Percentiles rank a stretch among this genome's conserved stretches.
Evolutionary conservation across 1,140 invertebrate species (phyloP).

Genomic region (Colletes latitarsis): DNA sequence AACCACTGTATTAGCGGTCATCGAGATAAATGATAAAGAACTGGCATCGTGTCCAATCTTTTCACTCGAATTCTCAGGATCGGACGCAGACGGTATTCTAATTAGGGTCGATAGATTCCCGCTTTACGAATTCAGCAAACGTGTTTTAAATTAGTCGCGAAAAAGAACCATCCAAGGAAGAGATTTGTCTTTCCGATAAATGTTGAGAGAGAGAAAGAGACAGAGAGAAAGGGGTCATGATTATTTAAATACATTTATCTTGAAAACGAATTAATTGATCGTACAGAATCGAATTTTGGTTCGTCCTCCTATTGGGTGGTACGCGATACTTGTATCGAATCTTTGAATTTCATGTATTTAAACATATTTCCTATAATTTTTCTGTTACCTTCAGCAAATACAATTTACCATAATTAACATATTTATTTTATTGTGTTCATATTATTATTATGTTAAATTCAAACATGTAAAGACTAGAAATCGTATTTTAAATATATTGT

Average conservation of each 20-base stretch:
- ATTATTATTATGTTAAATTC: no score
- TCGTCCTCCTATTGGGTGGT: neutral
- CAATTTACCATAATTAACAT: no score
- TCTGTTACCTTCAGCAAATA: no score
- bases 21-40: conserved; percentile 2
- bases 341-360: no score
- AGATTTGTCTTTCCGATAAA: conserved; percentile 2
- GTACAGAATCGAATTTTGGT: neutral
- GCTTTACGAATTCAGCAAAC: conserved; percentile 13
- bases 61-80: conserved; percentile 9
- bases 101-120: conserved; percentile 18
- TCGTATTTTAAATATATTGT: no score
- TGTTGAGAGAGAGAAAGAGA: neutral
- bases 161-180: neutral
- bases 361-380: no score
- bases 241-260: conserved; percentile 13
- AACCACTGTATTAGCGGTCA: neutral
- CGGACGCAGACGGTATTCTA: conserved; percentile 40
- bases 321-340: no score
- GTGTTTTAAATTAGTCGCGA: conserved; percentile 33
- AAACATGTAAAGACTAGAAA: no score
- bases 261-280: neutral
- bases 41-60: neutral
- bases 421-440: no score
- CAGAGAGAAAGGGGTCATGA: neutral